Percentiles rank a stretch among this genome's conserved stretches.
These are phyloP conservation scores for Dasypogon diadema DNA, from an alignment of 2,888 invertebrate genomes.

Conservation along the genomic window DNA sequence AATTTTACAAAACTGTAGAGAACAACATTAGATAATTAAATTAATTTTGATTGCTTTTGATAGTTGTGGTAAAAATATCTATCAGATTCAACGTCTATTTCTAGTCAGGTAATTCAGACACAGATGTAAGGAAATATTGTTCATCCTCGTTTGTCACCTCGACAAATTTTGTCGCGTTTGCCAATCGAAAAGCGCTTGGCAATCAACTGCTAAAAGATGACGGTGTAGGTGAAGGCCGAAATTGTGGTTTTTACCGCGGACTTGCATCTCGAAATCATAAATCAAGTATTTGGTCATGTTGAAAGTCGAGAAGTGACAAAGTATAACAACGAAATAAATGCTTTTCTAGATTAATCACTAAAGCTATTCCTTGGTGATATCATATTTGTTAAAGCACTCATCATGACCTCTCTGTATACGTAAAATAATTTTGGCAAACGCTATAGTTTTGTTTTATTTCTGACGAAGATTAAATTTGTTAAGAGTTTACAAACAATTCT, in stretches of 20 bases:
- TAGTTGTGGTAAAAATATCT: no score
- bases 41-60: no score
- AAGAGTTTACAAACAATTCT: constrained; percentile 27
- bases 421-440: not conserved
- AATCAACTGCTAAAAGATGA: not conserved
- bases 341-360: not conserved
- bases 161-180: constrained; percentile 3
- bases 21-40: no score
- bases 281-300: not conserved
- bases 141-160: not conserved
- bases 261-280: not conserved
- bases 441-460: not conserved
- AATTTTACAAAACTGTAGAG: no score
- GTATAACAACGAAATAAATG: not conserved
- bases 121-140: no score
- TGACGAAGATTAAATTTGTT: not conserved
- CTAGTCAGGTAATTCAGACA: no score
- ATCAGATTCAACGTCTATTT: constrained; percentile 8
- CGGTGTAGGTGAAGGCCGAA: not conserved
- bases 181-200: constrained; percentile 24
- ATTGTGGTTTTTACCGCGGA: not conserved
- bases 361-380: not conserved
- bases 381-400: not conserved
- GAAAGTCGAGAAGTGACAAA: not conserved
- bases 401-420: constrained; percentile 12